Percentiles rank a stretch among this genome's conserved stretches.
Conservation (phyloP, 2,797 vertebrate genomes). For the Girardinus metallicus region DNA sequence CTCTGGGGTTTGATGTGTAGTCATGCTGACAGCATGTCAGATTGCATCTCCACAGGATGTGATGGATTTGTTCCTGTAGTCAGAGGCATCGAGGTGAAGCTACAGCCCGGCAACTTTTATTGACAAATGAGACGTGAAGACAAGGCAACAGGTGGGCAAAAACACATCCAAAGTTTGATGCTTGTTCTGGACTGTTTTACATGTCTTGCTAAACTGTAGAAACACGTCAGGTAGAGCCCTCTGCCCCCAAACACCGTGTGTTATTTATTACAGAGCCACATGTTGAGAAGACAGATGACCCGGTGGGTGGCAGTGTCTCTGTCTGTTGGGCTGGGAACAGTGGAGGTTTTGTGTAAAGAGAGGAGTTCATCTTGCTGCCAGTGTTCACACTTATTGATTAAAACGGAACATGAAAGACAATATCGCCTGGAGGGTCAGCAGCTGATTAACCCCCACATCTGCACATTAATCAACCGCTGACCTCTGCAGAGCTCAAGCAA, state of each 20-base stretch:
- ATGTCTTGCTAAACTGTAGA: constrained; percentile 7
- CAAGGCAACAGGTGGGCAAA: background rate
- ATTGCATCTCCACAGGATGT: constrained; percentile 48
- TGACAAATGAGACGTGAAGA: constrained; percentile 43
- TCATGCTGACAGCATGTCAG: constrained; percentile 65
- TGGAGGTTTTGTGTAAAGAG: constrained; percentile 24
- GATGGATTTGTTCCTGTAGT: constrained; percentile 69
- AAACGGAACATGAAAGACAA: constrained; percentile 72
- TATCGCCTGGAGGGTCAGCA: constrained; percentile 67
- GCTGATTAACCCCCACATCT: constrained; percentile 80
- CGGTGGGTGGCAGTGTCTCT: constrained; percentile 9
- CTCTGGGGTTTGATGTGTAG: constrained; percentile 60
- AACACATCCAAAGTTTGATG: constrained; percentile 4
- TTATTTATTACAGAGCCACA: background rate
- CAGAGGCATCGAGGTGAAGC: constrained; percentile 40
- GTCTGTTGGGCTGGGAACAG: background rate
- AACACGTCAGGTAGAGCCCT: background rate
- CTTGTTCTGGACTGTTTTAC: background rate
- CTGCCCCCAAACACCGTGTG: background rate
- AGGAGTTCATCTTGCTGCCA: constrained; percentile 50
- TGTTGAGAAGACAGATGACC: constrained; percentile 22
- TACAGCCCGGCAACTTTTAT: constrained; percentile 37
- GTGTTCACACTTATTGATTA: constrained; percentile 74
- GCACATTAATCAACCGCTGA: constrained; percentile 75
- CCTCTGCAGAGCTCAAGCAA: constrained; percentile 72